Percentiles rank a stretch among this genome's conserved stretches.
Conservation (phyloP, 2,888 invertebrate species). For the Eilema depressum region DNA sequence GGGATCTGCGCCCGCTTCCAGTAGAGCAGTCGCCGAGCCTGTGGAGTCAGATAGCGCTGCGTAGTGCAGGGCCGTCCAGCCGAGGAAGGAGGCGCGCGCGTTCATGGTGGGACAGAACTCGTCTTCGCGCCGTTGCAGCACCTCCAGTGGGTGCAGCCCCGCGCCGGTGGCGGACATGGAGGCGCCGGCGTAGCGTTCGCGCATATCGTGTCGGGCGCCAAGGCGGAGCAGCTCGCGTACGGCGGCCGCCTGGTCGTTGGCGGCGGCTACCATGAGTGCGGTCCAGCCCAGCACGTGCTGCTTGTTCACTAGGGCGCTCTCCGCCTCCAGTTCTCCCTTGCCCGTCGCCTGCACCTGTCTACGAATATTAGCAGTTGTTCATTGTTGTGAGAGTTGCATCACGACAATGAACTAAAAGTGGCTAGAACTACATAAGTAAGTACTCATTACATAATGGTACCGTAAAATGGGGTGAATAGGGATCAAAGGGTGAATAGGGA, state of each 20-base stretch:
- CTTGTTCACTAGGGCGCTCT: conserved; percentile 88
- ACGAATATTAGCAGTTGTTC: neutral
- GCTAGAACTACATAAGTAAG: no score
- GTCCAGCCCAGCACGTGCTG: conserved; percentile 95
- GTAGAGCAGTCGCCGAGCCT: conserved; percentile 88
- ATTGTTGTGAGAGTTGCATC: neutral
- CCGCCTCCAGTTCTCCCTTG: conserved; percentile 48
- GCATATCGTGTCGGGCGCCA: conserved; percentile 93
- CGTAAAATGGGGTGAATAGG: no score
- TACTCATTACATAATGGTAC: neutral
- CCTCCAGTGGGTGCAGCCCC: conserved; percentile 91
- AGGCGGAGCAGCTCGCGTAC: conserved; percentile 88
- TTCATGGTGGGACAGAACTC: conserved; percentile 92
- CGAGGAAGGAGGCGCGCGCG: conserved; percentile 92
- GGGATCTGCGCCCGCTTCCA: conserved; percentile 92
- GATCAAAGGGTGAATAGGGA: no score
- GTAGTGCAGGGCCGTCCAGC: conserved; percentile 96
- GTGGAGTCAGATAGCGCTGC: conserved; percentile 92
- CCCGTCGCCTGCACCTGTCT: conserved; percentile 26
- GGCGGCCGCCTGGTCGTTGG: conserved; percentile 89
- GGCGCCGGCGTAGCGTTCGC: conserved; percentile 91
- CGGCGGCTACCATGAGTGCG: conserved; percentile 93
- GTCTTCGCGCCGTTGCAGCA: conserved; percentile 90
- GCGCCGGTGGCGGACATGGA: conserved; percentile 89
- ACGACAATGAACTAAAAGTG: neutral